Base-by-base conservation (phyloP, 2,888 invertebrate genomes). In the Campoplex nolae region DNA sequence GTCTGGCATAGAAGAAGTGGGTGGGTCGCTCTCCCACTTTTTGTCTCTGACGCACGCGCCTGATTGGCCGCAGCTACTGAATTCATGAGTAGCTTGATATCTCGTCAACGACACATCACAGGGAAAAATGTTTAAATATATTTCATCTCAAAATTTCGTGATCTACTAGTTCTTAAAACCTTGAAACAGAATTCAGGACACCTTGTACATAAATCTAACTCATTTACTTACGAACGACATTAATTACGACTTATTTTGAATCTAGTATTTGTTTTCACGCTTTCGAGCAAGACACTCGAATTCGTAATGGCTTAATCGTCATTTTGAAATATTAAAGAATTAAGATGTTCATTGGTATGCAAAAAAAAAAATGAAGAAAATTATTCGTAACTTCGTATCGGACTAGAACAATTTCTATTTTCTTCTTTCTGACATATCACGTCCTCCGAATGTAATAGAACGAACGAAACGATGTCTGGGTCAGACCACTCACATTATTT, bases 241-340 rank as follows among this genome's bases (percentile, higher is more conserved):
- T 38, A 58, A 38, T 56, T 42, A 11, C 7, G 42, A 38, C 11
- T 74, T 42, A 58, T 74, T 56, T 58, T 23, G 23, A 0, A 56
- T 74, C 74, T 56, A 7, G 42, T 13, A 74, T 74, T 38, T 74
- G 54, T 58, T 38, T 74, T 58, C 56, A 42, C 32, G 42, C 56
- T 32, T 38, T 58, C 35, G 38, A 51, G 51, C 54, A 38, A 74
- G 56, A 58, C 2, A 9, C 56, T 38, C 7, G 42, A 56, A 42
- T 23, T 28, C 28, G 16, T 74, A 56, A 58, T 9, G 56, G 38
- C n/a, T 38, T 13, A n/a, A 23, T 28, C n/a, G 38, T 23, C 7
- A 32, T 58, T 58, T 13, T 58, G n/a, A 42, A 23, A 38, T 38
- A 42, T 23, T 58, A n/a, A 42, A 42, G 42, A 42, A 74, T 38